A percentile compares a stretch with the other conserved stretches of the same genome.
These are phyloP conservation scores for Phymatocera aterrima DNA, from an alignment of 2,888 invertebrate species.

Conservation along the genomic window DNA sequence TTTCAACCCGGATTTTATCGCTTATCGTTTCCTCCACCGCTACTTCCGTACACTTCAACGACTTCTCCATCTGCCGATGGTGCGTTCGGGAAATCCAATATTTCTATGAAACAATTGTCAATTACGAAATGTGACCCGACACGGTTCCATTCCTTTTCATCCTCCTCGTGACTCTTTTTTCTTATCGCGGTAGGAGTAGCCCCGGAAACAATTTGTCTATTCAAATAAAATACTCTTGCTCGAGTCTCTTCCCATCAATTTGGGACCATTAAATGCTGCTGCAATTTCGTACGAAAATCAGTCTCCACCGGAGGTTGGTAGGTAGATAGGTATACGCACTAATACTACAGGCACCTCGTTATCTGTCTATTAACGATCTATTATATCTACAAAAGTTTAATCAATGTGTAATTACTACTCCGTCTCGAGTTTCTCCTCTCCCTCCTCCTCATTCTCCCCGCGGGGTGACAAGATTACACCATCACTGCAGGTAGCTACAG, in stretches of 20 bases:
- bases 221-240: neutral
- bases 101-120: neutral
- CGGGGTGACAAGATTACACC: conserved; percentile 31
- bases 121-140: neutral
- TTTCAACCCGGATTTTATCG: neutral
- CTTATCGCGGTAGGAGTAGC: neutral
- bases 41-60: neutral
- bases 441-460: neutral
- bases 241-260: neutral
- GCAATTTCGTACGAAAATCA: conserved; percentile 35
- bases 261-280: neutral
- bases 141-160: neutral
- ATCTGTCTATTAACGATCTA: conserved; percentile 51
- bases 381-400: conserved; percentile 51
- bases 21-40: neutral
- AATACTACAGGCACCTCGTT: conserved; percentile 54
- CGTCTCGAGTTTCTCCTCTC: conserved; percentile 22
- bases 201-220: neutral
- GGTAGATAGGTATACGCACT: too few relatives aligned
- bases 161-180: neutral
- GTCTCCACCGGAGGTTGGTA: neutral
- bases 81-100: neutral
- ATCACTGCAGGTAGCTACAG: too few relatives aligned
- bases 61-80: neutral
- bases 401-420: conserved; percentile 50